Evolutionary conservation across 1,140 invertebrate species (phyloP), one percentile per base, ranked within the genome.

Genomic region (Nebria ingens): DNA sequence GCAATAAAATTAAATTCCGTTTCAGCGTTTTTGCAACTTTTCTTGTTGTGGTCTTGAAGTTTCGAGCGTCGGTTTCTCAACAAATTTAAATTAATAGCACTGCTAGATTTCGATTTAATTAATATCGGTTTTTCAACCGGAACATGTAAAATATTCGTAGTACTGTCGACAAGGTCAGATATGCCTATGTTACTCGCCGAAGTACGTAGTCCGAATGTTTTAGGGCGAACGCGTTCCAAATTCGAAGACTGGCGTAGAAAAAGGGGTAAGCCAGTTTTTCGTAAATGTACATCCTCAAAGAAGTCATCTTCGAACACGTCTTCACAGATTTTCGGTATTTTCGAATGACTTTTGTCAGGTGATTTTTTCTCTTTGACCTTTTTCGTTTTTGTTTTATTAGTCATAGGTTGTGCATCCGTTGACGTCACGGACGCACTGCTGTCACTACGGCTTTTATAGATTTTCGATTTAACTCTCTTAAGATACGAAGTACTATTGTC

Each of bases 1-100:
- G 62, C 61, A 20, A 67, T 65, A 59, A 68, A 71, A 53, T 69
- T 66, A 52, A 71, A 71, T 55, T 71, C 69, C 42, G 67, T 61
- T 49, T 66, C 64, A 55, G 64, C 55, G 19, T 64, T 65, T 49
- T 59, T 60, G 52, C 54, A 56, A n/a, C 51, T 51, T 56, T 60
- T 49, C 45, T 60, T 23, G 49, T 25, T 21, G 21, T 55, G 53
- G 34, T 58, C 54, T 13, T 52, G 34, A 13, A 56, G 51, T 20
- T 52, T 42, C 29, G 19, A 53, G 12, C 66, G 59, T 13, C 67
- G 54, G 4, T 59, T 63, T 34, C 69, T 56, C 45, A 66, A 38
- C 55, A 65, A 52, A 45, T 62, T 69, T 52, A 71, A 61, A 59
- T 71, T 71, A 19, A 71, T 71, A 0, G 69, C 63, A 59, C 69